Evolutionary conservation across 2,113 vertebrate species (phyloP), one percentile per base, ranked within the genome.

Genomic region (Microtus ochrogaster): DNA sequence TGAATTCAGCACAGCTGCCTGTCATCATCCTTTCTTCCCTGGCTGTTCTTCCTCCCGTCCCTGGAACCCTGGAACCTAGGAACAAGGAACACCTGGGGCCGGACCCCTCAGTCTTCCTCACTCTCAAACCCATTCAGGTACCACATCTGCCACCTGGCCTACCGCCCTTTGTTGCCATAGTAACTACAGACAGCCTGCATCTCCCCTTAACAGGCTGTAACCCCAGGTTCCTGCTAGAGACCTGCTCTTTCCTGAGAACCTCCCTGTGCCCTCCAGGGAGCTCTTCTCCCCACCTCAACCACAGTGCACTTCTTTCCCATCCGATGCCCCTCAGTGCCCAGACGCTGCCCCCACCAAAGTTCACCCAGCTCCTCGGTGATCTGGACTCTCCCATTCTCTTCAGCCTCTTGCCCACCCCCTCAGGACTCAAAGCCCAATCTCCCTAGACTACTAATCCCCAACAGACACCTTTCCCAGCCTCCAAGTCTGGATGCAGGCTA

Each of bases 191-290:
- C 61, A 8, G 44, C 39, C 9, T 26, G 3, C 4, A 22, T 17
- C 4, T 22, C 61, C 61, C 58, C 44, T 9, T 1, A 9, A 5
- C 6, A 5, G 9, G 83, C 66, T 72, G 44, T 0, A 21, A 70
- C 12, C 44, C 58, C 68, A n/a, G 55, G 28, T 21, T 58, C 65
- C 47, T 19, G 7, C 7, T 21, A 33, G 72, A 44, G 76, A 16
- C 33, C 52, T 52, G 74, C 44, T 90, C 19, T 21, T 26, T 58
- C n/a, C 19, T 36, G 7, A 13, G 39, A 19, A 14, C 19, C 7
- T 41, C 28, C 13, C 1, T 0, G 28, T 10, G 12, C 26, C 44
- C 63, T 86, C 72, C 76, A 3, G 28, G 0, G 4, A 8, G 58
- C 3, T 49, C 39, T 22, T 72, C 24, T 14, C 33, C 61, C 19